phyloP scores from a whole-genome alignment of 2,113 vertebrate genomes.

The Clupea harengus region DNA sequence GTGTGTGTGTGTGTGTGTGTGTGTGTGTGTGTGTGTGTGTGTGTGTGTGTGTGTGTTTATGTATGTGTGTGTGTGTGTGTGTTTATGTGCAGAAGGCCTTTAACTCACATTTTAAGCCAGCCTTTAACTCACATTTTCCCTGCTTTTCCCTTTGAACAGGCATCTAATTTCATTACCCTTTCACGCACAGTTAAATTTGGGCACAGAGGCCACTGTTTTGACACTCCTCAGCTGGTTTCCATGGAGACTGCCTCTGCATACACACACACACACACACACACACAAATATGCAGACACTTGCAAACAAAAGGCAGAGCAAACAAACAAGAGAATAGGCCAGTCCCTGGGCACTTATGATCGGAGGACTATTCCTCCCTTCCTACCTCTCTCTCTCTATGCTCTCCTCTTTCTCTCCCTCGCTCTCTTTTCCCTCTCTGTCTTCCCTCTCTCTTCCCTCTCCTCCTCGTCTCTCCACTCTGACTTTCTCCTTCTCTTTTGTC shows the following conservation, averaged over 20 bases:
- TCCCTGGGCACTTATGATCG: neutral
- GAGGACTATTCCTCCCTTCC: neutral
- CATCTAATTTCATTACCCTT: conserved; percentile 33
- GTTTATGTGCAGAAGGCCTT: neutral
- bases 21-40: neutral
- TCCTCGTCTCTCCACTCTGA: neutral
- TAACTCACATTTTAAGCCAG: neutral
- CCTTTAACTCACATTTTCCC: conserved; percentile 6
- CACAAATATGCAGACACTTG: neutral
- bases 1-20: conserved; percentile 1
- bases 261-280: conserved; percentile 8
- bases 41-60: neutral
- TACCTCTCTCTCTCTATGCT: neutral
- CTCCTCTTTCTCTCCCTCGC: neutral
- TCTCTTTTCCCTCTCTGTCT: neutral
- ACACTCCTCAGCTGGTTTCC: conserved; percentile 42
- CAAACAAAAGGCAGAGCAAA: conserved; percentile 8
- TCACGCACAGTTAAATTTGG: conserved; percentile 32
- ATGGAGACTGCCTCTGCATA: conserved; percentile 41
- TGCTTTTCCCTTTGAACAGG: conserved; percentile 14
- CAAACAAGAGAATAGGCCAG: neutral
- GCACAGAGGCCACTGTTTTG: conserved; percentile 41
- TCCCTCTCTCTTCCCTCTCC: neutral
- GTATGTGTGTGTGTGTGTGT: neutral
- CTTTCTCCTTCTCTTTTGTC: neutral